Evolutionary conservation across 2,888 invertebrate genomes (phyloP), one percentile per base, ranked within the genome.

Genomic region (Tachina grossa): DNA sequence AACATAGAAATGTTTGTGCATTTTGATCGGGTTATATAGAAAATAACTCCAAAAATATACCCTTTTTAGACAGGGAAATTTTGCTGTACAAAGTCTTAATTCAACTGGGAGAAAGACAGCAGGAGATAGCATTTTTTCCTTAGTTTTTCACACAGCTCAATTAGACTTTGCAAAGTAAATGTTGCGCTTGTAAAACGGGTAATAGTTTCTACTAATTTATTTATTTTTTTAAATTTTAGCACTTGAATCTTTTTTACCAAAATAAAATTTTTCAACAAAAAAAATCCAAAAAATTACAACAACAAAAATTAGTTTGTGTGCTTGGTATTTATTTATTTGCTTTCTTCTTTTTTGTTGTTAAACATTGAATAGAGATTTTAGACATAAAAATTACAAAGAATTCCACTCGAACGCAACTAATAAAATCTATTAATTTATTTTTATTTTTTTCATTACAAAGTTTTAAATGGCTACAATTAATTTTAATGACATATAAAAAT

Each of bases 401-500:
- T 47, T 57, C 5, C 49, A 77, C 49, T 51, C n/a, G 13, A 78
- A 69, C 59, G 43, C 16, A 59, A 59, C 13, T 22, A 51, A 4
- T 55, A 43, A 76, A 61, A 19, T 55, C 9, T 9, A 43, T 41
- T 31, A 71, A 2, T 53, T 43, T 13, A 0, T 49, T 14, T 43
- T 47, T n/a, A n/a, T 43, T 31, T 31, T 6, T 31, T 31, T 31
- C 6, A 6, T 31, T 31, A 31, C 6, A 39, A n/a, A 10, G 0
- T 63, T 59, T 39, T 49, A 16, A 49, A 19, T 61, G 22, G 39
- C 47, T 66, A 68, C n/a, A 61, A 78, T 45, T 53, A 61, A 78
- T 45, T 53, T 69, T 31, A 59, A 66, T 71, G 72, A 61, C 72
- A 78, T 83, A 78, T 41, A 83, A 83, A 83, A 83, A 83, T 78